Base-by-base conservation (phyloP, 1,140 invertebrate species). In the Pteromalus puparum region DNA sequence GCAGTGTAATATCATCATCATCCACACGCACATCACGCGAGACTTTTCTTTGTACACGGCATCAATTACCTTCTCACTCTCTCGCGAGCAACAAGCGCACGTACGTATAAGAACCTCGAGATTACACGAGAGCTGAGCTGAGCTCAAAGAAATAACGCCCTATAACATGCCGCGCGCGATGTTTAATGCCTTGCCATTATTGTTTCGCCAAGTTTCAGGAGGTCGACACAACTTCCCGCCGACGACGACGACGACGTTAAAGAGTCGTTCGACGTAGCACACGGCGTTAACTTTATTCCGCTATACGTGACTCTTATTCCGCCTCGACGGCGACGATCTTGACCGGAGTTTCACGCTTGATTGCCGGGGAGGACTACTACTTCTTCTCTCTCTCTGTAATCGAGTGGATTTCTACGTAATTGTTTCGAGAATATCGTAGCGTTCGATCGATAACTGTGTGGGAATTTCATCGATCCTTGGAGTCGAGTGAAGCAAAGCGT, bases 251-350 rank as follows among this genome's bases (percentile, higher is more conserved):
- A 76, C n/a, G 74, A 84, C 83, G 86, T 86, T 88, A 88, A 88
- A 88, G 83, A 87, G 88, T 76, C 78, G 77, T 83, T 88, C 85
- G 75, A 28, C 53, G 12, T 86, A 83, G 90, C 89, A 87, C 87
- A 84, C 77, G 86, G 28, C 65, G 24, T 28, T 48, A 78, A 83
- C 42, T 83, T 83, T 73, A 72, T 67, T 73, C 46, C 42, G 24
- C 61, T 34, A 65, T 48, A 77, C 53, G 61, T 77, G 74, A 30
- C 74, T 70, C 34, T 68, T 48, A 18, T 24, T 24, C 70, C 12
- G 15, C 70, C 68, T 81, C 28, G 48, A 21, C 70, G 28, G 67
- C 42, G 13, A 1, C 26, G 1, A 15, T 21, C 53, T 61, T 61
- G 53, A 61, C 53, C 53, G 6, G 21, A 21, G 3, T 61, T 61